These are phyloP conservation scores for Thaumetopoea pityocampa DNA, from an alignment of 1,140 invertebrate genomes.

Conservation along the genomic window DNA sequence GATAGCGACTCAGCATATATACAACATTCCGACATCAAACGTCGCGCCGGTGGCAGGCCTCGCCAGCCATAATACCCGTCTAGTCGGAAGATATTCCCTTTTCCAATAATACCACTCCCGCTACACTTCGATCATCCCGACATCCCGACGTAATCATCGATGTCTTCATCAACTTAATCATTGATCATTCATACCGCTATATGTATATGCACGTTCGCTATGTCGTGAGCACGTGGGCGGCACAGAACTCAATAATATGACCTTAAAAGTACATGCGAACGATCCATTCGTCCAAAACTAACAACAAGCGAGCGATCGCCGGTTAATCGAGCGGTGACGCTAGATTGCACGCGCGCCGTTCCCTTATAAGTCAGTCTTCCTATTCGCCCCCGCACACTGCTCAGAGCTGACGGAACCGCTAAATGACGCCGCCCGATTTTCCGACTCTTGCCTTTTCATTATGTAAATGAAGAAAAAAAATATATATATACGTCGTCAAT, in stretches of 20 bases:
- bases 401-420: constrained; percentile 36
- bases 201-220: too few relatives aligned
- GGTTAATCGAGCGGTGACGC: constrained; percentile 64
- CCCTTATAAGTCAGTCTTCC: constrained; percentile 64
- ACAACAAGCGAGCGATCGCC: constrained; percentile 33
- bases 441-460: constrained; percentile 27
- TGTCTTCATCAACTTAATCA: too few relatives aligned
- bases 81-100: too few relatives aligned
- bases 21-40: too few relatives aligned
- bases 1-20: too few relatives aligned
- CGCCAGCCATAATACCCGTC: too few relatives aligned
- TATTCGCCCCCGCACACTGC: constrained; percentile 57
- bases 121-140: too few relatives aligned
- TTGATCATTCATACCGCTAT: too few relatives aligned
- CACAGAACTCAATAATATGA: constrained; percentile 42
- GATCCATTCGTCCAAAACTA: constrained; percentile 50
- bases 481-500: too few relatives aligned
- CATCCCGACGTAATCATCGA: too few relatives aligned
- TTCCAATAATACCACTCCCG: too few relatives aligned
- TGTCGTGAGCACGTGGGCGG: constrained; percentile 30
- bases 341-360: constrained; percentile 32
- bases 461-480: constrained; percentile 31
- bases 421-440: constrained; percentile 27
- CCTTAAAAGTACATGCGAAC: constrained; percentile 56
- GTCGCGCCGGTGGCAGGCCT: too few relatives aligned